Conservation (phyloP, 2,888 invertebrate genomes). For the Aspidiotus rigidus region DNA sequence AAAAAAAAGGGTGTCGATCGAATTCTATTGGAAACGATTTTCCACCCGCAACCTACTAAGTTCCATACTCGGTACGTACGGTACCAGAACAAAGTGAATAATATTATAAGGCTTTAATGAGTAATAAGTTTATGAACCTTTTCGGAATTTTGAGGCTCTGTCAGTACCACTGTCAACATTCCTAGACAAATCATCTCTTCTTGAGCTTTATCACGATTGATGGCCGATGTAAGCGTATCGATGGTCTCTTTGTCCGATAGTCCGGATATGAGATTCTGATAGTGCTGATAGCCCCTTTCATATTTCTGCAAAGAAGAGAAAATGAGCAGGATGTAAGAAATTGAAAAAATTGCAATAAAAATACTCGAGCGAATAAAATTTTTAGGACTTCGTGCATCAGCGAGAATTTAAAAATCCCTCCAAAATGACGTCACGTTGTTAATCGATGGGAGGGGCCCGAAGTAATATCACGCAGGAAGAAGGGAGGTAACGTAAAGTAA, state of each 20-base stretch:
- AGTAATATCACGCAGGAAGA: slow-evolving; percentile 11
- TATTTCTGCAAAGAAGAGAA: slow-evolving; percentile 64
- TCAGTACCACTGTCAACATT: slow-evolving; percentile 76
- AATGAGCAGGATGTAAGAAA: slow-evolving; percentile 30
- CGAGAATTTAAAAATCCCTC: slow-evolving; percentile 26
- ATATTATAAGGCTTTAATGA: neutral
- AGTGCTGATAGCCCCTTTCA: slow-evolving; percentile 69
- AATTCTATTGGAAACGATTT: neutral
- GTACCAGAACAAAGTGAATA: neutral
- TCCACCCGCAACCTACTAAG: neutral
- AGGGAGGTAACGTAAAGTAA: slow-evolving; percentile 5
- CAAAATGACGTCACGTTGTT: slow-evolving; percentile 28
- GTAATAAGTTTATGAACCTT: slow-evolving; percentile 44
- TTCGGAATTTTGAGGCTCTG: slow-evolving; percentile 70
- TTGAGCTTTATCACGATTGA: slow-evolving; percentile 78
- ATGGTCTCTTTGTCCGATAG: slow-evolving; percentile 89
- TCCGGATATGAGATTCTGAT: slow-evolving; percentile 68
- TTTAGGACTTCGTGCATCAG: slow-evolving; percentile 35
- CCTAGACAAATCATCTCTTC: slow-evolving; percentile 85
- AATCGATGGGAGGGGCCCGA: slow-evolving; percentile 10
- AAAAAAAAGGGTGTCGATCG: neutral
- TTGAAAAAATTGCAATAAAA: slow-evolving; percentile 12
- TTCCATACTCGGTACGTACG: neutral
- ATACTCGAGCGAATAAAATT: slow-evolving; percentile 38
- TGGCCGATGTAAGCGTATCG: slow-evolving; percentile 79